Evolutionary conservation across 2,797 vertebrate species (phyloP), one percentile per base, ranked within the genome.

Genomic region (Eulemur albifrons): DNA sequence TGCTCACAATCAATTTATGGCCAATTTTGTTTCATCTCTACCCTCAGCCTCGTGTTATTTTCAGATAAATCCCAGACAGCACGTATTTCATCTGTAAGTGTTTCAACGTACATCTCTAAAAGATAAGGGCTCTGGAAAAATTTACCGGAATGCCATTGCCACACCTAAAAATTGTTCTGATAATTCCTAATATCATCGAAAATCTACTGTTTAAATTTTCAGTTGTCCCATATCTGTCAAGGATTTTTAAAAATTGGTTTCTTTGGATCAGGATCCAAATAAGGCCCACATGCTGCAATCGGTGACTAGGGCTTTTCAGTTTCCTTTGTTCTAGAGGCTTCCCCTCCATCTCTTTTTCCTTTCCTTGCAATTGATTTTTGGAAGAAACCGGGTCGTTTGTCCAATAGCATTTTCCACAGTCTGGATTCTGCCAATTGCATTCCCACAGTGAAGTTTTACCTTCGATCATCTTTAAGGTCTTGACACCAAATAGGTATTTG

Each of bases 361-460:
- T 92, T 43, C 61, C 20, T 43, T 76, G 59, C 18, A 13, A 9
- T 88, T 97, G 93, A 80, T 81, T 80, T 97, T 90, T 80, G 75
- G 82, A 88, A 86, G 30, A 87, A 73, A 93, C 20, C 12, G 0
- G n/a, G 5, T 25, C 40, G 0, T 85, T 80, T 84, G 52, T 79
- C 73, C 48, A 40, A 35, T 17, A 57, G 45, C 45, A 0, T 77
- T 94, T 91, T 91, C 59, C 48, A 14, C 40, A 67, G 7, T 32
- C 86, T 76, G 69, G 30, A 52, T 95, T 86, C 84, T 94, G 50
- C 75, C 48, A 32, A 84, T n/a, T 90, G 73, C 5, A 12, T 80
- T 57, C 69, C 40, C 15, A 3, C 9, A 17, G 63, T 73, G 65
- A 76, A 25, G 35, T 80, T 80, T 93, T 69, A 20, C 23, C 4